Conservation (phyloP, 92 coral and sea anemone species). For the Diadumene lineata region DNA sequence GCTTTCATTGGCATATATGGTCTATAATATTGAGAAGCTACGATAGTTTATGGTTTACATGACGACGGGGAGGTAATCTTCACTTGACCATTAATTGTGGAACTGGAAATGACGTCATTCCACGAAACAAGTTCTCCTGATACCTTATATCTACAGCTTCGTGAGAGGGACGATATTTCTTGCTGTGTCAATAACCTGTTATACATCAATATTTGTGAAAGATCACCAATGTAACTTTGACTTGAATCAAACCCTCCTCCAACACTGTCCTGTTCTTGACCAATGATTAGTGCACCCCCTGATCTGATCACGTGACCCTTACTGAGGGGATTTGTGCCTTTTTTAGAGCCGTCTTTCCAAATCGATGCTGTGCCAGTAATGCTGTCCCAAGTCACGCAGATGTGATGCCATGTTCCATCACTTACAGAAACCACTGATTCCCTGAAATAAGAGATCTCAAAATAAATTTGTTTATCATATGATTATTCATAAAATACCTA, state of each 20-base stretch:
- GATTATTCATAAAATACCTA: no score
- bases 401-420: constrained; percentile 29
- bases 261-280: constrained; percentile 14
- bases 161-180: not conserved
- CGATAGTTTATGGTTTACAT: not conserved
- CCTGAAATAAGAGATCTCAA: not conserved
- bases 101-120: constrained; percentile 16
- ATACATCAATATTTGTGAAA: not conserved
- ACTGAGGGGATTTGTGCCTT: not conserved
- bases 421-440: not conserved
- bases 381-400: constrained; percentile 18
- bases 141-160: not conserved
- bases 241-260: constrained; percentile 11
- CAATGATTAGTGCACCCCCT: constrained; percentile 14
- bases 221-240: constrained; percentile 13
- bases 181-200: not conserved
- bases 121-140: constrained; percentile 1
- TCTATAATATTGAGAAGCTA: no score
- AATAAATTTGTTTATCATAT: no score
- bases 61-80: not conserved
- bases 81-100: constrained; percentile 2
- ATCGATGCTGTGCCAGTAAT: constrained; percentile 1
- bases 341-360: constrained; percentile 8
- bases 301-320: constrained; percentile 22
- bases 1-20: no score